Evolutionary conservation across 1,140 invertebrate genomes (phyloP).

Genomic region (Diabrotica virgifera): DNA sequence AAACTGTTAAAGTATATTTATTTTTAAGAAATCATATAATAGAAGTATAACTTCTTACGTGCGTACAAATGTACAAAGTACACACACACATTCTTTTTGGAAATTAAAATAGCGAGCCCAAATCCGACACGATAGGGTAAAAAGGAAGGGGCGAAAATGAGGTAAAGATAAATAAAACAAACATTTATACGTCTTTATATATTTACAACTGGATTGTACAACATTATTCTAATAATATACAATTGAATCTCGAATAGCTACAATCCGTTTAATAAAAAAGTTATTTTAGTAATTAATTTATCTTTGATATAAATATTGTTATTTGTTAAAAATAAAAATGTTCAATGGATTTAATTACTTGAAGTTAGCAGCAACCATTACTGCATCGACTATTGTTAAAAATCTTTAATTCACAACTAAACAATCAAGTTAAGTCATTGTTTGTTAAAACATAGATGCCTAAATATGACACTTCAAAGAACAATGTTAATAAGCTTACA

Average conservation of each 20-base stretch:
- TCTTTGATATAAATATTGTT: conserved; percentile 27
- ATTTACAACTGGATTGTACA: conserved; percentile 47
- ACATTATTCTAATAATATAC: conserved; percentile 44
- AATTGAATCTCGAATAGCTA: conserved; percentile 38
- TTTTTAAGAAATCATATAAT: too few species aligned
- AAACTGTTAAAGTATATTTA: too few species aligned
- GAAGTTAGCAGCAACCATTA: too few species aligned
- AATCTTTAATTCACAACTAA: too few species aligned
- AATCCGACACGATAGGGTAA: too few species aligned
- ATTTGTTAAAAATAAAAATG: not conserved
- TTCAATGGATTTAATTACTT: not conserved
- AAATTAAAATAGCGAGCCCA: too few species aligned
- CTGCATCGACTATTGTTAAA: too few species aligned
- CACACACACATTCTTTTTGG: too few species aligned
- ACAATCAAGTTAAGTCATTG: too few species aligned
- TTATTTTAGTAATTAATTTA: conserved; percentile 37
- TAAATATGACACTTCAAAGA: not conserved
- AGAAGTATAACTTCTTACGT: too few species aligned
- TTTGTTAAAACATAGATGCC: not conserved
- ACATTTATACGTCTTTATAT: conserved; percentile 29
- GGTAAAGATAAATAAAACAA: conserved; percentile 6
- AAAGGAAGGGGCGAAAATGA: not conserved
- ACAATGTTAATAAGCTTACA: not conserved
- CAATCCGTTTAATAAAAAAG: conserved; percentile 41
- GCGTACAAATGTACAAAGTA: too few species aligned